A percentile compares a stretch with the other conserved stretches of the same genome.
These are phyloP conservation scores for Oriolus oriolus DNA, from an alignment of 2,113 vertebrate genomes.

Conservation along the genomic window DNA sequence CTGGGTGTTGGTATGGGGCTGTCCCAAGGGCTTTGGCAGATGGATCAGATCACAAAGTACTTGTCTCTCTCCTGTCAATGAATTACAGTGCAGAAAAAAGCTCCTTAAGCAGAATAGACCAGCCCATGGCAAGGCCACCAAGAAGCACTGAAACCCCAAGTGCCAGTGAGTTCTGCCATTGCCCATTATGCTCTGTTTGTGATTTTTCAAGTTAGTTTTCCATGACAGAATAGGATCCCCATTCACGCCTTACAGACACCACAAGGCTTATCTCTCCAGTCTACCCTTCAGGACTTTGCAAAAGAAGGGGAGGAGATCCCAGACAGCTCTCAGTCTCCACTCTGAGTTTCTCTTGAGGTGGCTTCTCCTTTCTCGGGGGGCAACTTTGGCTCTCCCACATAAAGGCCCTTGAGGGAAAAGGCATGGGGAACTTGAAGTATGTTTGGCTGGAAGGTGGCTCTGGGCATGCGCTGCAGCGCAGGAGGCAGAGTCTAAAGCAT, in stretches of 20 bases:
- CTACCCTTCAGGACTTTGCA: background rate
- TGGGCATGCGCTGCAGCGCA: background rate
- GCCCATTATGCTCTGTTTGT: background rate
- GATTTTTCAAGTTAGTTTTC: background rate
- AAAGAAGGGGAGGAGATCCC: background rate
- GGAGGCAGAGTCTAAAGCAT: background rate
- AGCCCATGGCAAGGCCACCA: background rate
- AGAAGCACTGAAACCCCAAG: background rate
- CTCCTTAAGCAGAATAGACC: background rate
- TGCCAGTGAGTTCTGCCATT: background rate
- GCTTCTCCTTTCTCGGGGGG: background rate
- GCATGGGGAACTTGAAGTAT: rapidly evolving
- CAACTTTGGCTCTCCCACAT: background rate
- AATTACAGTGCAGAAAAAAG: background rate
- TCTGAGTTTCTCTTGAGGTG: background rate
- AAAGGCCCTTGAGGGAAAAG: background rate
- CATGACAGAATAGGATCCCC: background rate
- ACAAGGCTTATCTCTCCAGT: background rate
- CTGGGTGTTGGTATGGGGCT: background rate
- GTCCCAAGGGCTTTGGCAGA: background rate
- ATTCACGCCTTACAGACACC: background rate
- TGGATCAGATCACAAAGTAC: background rate
- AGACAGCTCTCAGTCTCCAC: background rate
- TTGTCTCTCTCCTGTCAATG: background rate
- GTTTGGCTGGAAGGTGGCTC: background rate